phyloP scores from a whole-genome alignment of 1,140 invertebrate genomes.

The Ostrea edulis region DNA sequence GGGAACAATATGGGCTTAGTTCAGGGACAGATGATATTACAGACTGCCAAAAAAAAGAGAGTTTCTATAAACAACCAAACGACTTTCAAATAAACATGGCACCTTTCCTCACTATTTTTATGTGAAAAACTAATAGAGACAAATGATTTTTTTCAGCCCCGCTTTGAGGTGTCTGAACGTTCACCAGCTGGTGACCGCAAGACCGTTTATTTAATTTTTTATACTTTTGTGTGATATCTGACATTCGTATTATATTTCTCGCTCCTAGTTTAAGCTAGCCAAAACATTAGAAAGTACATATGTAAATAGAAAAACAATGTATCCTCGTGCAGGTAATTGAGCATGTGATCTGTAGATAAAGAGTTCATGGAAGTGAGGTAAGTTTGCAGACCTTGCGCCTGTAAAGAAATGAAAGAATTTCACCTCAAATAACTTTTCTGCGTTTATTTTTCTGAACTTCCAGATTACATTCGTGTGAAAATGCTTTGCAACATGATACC shows the following conservation, averaged over 20 bases:
- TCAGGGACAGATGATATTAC: slow-evolving; percentile 23
- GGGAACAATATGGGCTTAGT: background rate
- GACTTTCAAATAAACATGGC: slow-evolving; percentile 34
- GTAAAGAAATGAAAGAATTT: slow-evolving; percentile 12
- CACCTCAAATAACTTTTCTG: slow-evolving; percentile 32
- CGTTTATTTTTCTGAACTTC: background rate
- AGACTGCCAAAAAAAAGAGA: slow-evolving; percentile 24
- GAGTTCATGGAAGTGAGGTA: background rate
- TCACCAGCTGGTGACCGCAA: slow-evolving; percentile 29
- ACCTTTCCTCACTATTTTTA: background rate
- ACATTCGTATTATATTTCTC: slow-evolving; percentile 7
- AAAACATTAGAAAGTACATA: slow-evolving; percentile 31
- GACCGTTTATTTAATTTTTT: background rate
- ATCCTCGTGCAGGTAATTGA: slow-evolving; percentile 31
- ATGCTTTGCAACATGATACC: background rate
- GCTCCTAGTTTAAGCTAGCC: slow-evolving; percentile 27
- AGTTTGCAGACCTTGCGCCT: slow-evolving; percentile 3
- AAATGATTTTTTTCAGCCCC: slow-evolving; percentile 1
- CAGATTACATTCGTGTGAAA: background rate
- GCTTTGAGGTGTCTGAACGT: slow-evolving; percentile 4
- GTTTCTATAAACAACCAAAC: slow-evolving; percentile 9
- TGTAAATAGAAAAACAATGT: slow-evolving; percentile 3
- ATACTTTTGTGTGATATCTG: background rate
- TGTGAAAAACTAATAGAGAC: slow-evolving; percentile 10
- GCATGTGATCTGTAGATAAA: background rate